Base-by-base conservation (phyloP, 2,888 invertebrate species). In the Tipula vernalis region DNA sequence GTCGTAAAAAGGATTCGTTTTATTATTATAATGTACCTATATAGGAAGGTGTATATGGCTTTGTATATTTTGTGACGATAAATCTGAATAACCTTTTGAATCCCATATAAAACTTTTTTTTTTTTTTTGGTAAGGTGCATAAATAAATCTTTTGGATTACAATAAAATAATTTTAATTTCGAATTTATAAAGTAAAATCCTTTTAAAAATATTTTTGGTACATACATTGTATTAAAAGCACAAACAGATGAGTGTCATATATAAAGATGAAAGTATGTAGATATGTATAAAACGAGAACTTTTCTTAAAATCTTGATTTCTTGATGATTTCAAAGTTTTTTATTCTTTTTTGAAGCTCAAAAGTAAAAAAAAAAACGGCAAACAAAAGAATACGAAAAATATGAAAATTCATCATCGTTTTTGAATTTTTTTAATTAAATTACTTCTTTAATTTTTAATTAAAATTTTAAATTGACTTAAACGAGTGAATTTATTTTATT, bases 381-480 rank as follows among this genome's bases (percentile, higher is more conserved):
- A 71, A 71, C 71, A 71, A 71, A 71, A 71, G 71, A 71, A 71
- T 71, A 71, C 28, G 71, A 71, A 71, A 71, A 71, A 71, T 6
- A 71, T 71, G 71, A 71, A 71, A 71, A 71, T 28, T 71, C 71
- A 71, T 71, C 71, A 71, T 71, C 71, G 12, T 71, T 71, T 71
- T 71, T 13, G 71, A 10, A 71, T 71, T 71, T 71, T 28, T 71
- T 28, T 71, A 71, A 71, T 71, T 71, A 28, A 71, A 71, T 71
- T 71, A 71, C 71, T 28, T 71, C 71, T 71, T 28, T 71, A 71
- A 71, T 71, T 71, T 71, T 71, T 71, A 71, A 71, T 71, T 71
- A 71, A 71, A 71, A 71, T 71, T 71, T 71, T 71, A 71, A 71
- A 71, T 71, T 71, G 71, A 71, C 71, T 71, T 71, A 71, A 71